Evolutionary conservation across 2,113 vertebrate genomes (phyloP).

Genomic region (Grantiella picta): DNA sequence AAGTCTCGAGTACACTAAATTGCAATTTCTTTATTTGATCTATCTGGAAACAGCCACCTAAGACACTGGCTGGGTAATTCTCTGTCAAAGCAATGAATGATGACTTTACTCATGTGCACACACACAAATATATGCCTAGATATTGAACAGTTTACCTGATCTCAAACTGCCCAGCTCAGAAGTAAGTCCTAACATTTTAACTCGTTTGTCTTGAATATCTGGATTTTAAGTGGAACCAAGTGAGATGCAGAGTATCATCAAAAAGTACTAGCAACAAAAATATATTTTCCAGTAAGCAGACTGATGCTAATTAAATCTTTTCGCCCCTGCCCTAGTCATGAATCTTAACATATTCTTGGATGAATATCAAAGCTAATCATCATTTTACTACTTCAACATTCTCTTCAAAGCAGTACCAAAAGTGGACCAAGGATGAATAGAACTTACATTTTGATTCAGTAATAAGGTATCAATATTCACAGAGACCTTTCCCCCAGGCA

Average conservation of each 20-base stretch:
- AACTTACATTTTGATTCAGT: background rate
- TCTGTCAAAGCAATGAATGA: background rate
- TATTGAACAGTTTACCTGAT: background rate
- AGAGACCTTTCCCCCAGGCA: background rate
- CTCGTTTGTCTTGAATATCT: background rate
- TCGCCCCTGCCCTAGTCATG: background rate
- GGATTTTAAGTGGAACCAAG: background rate
- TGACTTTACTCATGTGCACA: background rate
- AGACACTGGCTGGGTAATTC: background rate
- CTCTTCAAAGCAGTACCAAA: background rate
- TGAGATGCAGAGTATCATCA: background rate
- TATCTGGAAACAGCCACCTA: background rate
- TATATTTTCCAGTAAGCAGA: background rate
- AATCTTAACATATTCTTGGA: slow-evolving; percentile 12
- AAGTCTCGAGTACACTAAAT: background rate
- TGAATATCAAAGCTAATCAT: slow-evolving; percentile 15
- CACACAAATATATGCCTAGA: accelerated
- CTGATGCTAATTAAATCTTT: slow-evolving; percentile 5
- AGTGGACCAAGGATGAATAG: background rate
- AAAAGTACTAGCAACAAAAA: background rate
- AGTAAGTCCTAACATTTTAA: background rate
- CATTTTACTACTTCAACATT: background rate
- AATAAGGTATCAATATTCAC: background rate
- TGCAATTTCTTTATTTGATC: background rate
- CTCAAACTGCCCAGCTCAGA: background rate